Base-by-base conservation (phyloP, 2,113 vertebrate genomes). In the Rutilus rutilus region DNA sequence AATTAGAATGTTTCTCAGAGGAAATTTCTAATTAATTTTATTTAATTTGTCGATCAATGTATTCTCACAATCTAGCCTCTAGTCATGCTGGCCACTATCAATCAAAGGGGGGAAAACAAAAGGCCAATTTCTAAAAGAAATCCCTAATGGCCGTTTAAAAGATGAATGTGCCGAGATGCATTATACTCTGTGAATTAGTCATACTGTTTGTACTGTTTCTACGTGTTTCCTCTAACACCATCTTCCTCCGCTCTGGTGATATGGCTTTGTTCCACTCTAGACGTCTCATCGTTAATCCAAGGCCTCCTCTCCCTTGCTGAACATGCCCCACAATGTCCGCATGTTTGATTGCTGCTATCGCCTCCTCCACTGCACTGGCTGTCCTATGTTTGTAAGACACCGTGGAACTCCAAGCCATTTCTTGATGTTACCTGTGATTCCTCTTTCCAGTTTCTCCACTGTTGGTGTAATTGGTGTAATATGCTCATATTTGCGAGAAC, bases 161-260 rank as follows among this genome's bases (percentile, higher is more conserved):
- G 59, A 45, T 42, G 33, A 60, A 60, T 42, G 33, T 47, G 15
- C 59, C 15, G 6, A 42, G 54, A 60, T 60, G 54, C 33, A 62
- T 64, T 80, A 64, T 25, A 45, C 23, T 14, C 23, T 80, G 57
- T 80, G 54, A 80, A 80, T 80, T 15, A 79, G 45, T 79, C 36
- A 27, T 80, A n/a, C 14, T 42, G 57, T 25, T 62, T 79, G 57
- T 36, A 5, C 36, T 39, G 39, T 39, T 47, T 39, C 39, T 39
- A 39, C 39, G 6, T 7, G 8, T 69, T 69, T 69, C 65, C 65
- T 69, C 15, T 36, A 36, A 3, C 2, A 69, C 65, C 65, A 69
- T 69, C 7, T 69, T 69, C 30, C 30, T 30, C 65, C 2, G 15
- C 5, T 67, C 27, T 67, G 14, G 27, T 67, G 27, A 14, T 33